phyloP scores from a whole-genome alignment of 2,888 invertebrate genomes.

The Diarsia rubi region DNA sequence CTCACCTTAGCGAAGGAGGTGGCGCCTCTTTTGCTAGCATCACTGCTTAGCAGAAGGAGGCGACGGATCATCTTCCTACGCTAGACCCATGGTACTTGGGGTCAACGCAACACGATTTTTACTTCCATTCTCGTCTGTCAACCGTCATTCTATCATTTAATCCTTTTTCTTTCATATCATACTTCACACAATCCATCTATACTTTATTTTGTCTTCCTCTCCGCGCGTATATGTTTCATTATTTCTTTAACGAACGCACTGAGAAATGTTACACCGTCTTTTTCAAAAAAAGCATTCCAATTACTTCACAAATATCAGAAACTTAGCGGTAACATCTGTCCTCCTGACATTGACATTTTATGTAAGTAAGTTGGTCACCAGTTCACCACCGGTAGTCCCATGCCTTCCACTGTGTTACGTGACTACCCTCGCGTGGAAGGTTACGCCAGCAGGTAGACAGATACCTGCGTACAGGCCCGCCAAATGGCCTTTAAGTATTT shows the following conservation, averaged over 20 bases:
- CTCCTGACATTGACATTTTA: conserved; percentile 58
- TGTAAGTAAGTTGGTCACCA: conserved; percentile 35
- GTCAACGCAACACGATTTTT: not conserved
- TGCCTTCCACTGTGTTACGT: conserved; percentile 47
- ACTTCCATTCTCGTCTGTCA: not conserved
- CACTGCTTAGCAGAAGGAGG: too few species aligned
- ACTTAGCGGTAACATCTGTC: conserved; percentile 16
- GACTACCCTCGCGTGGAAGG: conserved; percentile 61
- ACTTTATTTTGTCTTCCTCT: not conserved
- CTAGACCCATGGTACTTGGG: not conserved
- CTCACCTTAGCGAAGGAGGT: too few species aligned
- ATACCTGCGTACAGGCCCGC: conserved; percentile 42
- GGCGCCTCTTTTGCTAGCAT: too few species aligned
- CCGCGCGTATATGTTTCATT: not conserved
- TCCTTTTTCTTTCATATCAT: not conserved
- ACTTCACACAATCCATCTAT: not conserved
- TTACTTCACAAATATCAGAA: not conserved
- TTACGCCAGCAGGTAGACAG: conserved; percentile 44
- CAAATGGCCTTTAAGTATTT: conserved; percentile 80
- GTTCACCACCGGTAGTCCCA: conserved; percentile 42
- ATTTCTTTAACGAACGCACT: not conserved
- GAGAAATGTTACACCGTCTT: not conserved
- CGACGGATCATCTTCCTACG: not conserved
- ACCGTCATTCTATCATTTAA: not conserved
- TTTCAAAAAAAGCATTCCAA: not conserved